A percentile compares a stretch with the other conserved stretches of the same genome.
Evolutionary conservation across 2,113 vertebrate species (phyloP).

Genomic region (Gambusia holbrooki): DNA sequence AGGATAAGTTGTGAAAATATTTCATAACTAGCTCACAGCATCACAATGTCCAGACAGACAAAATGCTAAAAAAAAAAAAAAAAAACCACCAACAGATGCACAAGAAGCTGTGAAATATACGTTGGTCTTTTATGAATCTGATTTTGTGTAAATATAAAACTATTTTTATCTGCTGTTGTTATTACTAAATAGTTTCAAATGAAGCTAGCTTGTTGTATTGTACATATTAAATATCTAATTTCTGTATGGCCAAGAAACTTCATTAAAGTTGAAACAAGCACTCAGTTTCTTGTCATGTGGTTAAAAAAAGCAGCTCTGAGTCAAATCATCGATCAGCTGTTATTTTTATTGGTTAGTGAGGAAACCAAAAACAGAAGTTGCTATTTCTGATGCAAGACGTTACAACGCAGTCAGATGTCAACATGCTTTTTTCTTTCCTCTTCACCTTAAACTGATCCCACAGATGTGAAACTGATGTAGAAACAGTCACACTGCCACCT

Average conservation of each 20-base stretch:
- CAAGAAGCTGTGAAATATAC: not conserved
- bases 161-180: not conserved
- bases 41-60: not conserved
- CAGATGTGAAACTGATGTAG: not conserved
- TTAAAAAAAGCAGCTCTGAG: not conserved
- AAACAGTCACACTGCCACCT: too few species aligned
- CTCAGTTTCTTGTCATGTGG: not conserved
- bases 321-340: not conserved
- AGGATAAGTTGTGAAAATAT: not conserved
- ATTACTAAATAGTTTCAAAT: not conserved
- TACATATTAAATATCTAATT: not conserved
- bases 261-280: conserved; percentile 13
- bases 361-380: conserved; percentile 12
- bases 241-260: conserved; percentile 1
- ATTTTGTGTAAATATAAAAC: not conserved
- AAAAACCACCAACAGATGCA: not conserved
- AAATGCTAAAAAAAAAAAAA: not conserved
- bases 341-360: not conserved
- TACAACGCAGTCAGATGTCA: not conserved
- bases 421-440: not conserved
- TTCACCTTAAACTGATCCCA: not conserved
- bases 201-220: not conserved
- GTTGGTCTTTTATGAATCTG: not conserved
- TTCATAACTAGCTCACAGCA: not conserved
- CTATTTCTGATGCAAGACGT: not conserved